Base-by-base conservation (phyloP, 2,113 vertebrate species). In the Pristiophorus japonicus region DNA sequence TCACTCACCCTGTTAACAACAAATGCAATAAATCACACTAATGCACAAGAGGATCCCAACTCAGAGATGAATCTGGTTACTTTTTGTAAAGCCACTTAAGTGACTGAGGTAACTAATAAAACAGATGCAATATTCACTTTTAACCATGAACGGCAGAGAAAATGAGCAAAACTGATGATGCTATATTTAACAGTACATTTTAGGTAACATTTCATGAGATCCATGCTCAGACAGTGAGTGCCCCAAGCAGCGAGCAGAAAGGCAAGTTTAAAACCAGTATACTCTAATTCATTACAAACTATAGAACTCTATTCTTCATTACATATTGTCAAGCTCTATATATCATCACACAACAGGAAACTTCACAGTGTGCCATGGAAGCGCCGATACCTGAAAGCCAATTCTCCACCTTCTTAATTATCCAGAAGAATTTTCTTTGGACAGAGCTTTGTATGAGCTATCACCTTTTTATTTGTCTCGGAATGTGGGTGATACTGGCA, bases 1-100 rank as follows among this genome's bases (percentile, higher is more conserved):
- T 99, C 99, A 14, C 99, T 99, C 96, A 99, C 99, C 99, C 99
- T 99, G 96, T 45, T 22, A 0, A 84, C 96, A 51, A 67, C 96
- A 87, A 65, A 96, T 85, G 95, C 73, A 91, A 24, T 34, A 45
- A 51, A n/a, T 94, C 93, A 94, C 24, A 38, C n/a, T 34, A 12
- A 47, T 30, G 24, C 92, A 30, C 20, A 30, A 4, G 20, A 87
- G 27, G 0, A 16, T 59, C 27, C 1, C 87, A 18, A 92, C 34
- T 22, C 59, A 55, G 47, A 63, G 14, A 18, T 6, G 30, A 27
- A 30, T 59, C 59, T 59, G 5, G 59, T 59, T 59, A 59, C 10
- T 8, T 59, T 8, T 75, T 30, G 27, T n/a, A 34, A 75, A n/a
- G 70, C 5, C 70, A 34, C 70, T 34, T 75, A 59, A 20, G 30